A percentile compares a stretch with the other conserved stretches of the same genome.
phyloP scores from a whole-genome alignment of 2,797 vertebrate genomes.

The Tenualosa ilisha region DNA sequence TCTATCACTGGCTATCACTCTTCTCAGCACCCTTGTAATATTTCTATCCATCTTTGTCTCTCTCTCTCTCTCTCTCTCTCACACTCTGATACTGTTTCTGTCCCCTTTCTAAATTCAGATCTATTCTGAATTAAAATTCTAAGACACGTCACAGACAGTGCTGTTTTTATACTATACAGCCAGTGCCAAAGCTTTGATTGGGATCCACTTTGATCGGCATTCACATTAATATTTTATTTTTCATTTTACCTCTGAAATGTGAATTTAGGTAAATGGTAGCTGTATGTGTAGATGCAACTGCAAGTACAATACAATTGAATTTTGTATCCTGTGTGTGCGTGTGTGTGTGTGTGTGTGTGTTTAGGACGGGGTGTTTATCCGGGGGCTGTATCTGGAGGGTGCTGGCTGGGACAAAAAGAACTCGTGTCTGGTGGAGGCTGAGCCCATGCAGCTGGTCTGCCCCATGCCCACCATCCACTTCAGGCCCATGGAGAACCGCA shows the following conservation, averaged over 20 bases:
- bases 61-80: background rate
- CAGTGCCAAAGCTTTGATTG: too few species aligned
- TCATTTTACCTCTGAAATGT: too few species aligned
- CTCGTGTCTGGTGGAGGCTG: conserved; percentile 83
- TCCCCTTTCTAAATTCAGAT: background rate
- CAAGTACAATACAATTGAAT: too few species aligned
- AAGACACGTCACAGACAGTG: too few species aligned
- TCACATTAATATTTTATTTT: too few species aligned
- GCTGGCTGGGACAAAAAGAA: conserved; percentile 86
- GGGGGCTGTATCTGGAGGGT: conserved; percentile 83
- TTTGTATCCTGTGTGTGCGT: background rate
- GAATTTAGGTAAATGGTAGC: background rate
- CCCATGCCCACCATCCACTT: conserved; percentile 88
- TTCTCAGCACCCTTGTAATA: too few species aligned
- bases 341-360: conserved; percentile 16
- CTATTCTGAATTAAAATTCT: too few species aligned
- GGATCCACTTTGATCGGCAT: too few species aligned
- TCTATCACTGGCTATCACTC: too few species aligned
- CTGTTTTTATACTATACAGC: too few species aligned
- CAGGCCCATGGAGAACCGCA: conserved; percentile 81
- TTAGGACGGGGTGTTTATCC: conserved; percentile 84
- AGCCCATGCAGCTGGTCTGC: conserved; percentile 87
- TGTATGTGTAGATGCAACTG: background rate
- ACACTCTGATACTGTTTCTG: background rate
- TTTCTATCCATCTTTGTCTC: too few species aligned